Evolutionary conservation across 2,797 vertebrate species (phyloP).

Genomic region (Merluccius polli): DNA sequence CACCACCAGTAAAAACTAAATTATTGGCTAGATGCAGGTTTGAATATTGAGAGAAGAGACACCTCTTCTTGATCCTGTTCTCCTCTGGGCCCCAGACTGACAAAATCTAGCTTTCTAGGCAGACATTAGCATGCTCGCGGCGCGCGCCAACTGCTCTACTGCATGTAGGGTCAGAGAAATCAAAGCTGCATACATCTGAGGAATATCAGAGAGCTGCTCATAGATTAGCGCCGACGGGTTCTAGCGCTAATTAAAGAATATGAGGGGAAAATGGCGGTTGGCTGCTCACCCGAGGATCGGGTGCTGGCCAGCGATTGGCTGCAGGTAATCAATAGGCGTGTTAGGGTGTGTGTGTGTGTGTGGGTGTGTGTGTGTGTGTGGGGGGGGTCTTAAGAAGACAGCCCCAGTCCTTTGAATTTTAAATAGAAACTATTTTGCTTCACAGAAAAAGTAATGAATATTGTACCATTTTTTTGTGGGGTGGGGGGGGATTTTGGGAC

Average conservation of each 20-base stretch:
- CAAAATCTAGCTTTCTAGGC: constrained; percentile 49
- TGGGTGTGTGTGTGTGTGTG: constrained; percentile 12
- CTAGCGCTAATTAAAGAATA: constrained; percentile 72
- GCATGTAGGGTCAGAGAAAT: constrained; percentile 75
- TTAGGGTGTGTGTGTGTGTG: constrained; percentile 17
- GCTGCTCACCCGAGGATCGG: constrained; percentile 57
- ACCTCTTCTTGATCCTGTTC: constrained; percentile 52
- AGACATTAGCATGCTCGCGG: constrained; percentile 69
- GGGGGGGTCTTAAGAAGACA: constrained; percentile 10
- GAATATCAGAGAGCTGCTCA: constrained; percentile 73
- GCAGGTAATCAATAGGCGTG: constrained; percentile 69
- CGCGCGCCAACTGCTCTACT: constrained; percentile 55
- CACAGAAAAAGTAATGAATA: constrained; percentile 38
- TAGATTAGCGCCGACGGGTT: constrained; percentile 73
- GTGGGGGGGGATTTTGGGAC: constrained; percentile 1
- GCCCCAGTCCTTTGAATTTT: constrained; percentile 45
- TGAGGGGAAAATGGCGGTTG: constrained; percentile 59
- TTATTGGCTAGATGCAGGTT: constrained; percentile 26
- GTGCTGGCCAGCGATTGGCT: constrained; percentile 66
- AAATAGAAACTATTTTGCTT: constrained; percentile 56
- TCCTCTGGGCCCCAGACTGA: constrained; percentile 51
- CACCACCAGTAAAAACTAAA: neutral
- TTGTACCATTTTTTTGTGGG: constrained; percentile 32
- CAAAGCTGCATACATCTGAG: constrained; percentile 75
- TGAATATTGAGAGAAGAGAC: constrained; percentile 46